These are phyloP conservation scores for Drosophila melanogaster DNA, from an alignment of 1,140 invertebrate genomes.

Conservation along the genomic window DNA sequence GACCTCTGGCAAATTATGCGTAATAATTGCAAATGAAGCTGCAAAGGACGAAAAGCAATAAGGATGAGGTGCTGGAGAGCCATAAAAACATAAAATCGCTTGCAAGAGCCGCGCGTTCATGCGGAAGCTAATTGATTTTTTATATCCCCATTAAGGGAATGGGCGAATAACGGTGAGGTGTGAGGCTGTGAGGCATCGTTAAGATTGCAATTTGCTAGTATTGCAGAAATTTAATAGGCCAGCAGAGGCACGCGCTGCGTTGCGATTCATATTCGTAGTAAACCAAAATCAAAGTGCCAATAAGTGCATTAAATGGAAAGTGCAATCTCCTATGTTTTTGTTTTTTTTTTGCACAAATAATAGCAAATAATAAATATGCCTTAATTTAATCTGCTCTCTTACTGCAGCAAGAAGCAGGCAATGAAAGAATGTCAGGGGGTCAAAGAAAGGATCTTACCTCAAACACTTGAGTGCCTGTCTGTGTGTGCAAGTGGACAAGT, in stretches of 20 bases:
- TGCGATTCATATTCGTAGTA: no score
- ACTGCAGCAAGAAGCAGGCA: not conserved
- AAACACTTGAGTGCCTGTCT: conserved; percentile 4
- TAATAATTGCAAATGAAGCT: conserved; percentile 70
- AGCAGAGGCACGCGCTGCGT: not conserved
- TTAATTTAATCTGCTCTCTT: conserved; percentile 7
- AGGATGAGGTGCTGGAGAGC: conserved; percentile 5
- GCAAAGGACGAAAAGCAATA: conserved; percentile 6
- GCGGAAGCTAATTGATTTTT: conserved; percentile 51
- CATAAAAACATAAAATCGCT: conserved; percentile 43
- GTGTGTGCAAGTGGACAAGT: not conserved
- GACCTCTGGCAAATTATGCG: conserved; percentile 65
- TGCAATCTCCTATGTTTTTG: no score
- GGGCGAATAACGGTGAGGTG: conserved; percentile 1
- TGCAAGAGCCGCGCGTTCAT: conserved; percentile 28
- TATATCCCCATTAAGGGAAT: conserved; percentile 40
- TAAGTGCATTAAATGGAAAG: no score
- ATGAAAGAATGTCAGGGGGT: not conserved
- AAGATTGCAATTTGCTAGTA: conserved; percentile 35
- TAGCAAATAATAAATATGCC: not conserved
- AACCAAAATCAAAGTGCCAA: no score
- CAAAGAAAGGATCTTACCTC: conserved; percentile 1
- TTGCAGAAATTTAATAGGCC: conserved; percentile 21
- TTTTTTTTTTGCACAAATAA: no score
- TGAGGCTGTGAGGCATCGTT: conserved; percentile 16